A percentile compares a stretch with the other conserved stretches of the same genome.
phyloP scores from a whole-genome alignment of 2,888 invertebrate genomes.

The Sphaerophoria rueppellii region DNA sequence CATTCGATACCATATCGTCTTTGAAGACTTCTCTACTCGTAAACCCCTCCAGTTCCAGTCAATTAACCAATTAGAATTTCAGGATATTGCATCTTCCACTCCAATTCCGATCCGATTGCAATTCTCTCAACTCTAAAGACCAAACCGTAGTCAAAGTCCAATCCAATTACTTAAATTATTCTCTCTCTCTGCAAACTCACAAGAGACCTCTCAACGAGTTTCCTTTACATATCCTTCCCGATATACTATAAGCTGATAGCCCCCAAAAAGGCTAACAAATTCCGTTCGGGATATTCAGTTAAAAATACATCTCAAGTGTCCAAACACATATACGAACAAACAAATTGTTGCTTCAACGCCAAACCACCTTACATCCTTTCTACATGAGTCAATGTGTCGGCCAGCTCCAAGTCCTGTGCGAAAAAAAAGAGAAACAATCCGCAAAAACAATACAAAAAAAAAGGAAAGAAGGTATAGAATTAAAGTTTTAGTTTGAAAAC shows the following conservation, averaged over 20 bases:
- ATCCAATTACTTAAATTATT: constrained; percentile 61
- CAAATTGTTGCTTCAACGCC: constrained; percentile 62
- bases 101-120: constrained; percentile 44
- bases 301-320: constrained; percentile 32
- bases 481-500: constrained; percentile 57
- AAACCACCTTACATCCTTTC: constrained; percentile 15
- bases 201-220: constrained; percentile 23
- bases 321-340: constrained; percentile 31
- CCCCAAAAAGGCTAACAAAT: constrained; percentile 13
- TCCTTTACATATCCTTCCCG: background rate
- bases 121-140: background rate
- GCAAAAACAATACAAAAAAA: background rate
- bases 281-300: constrained; percentile 55
- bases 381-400: background rate
- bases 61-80: constrained; percentile 63
- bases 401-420: background rate
- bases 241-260: background rate
- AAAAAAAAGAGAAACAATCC: constrained; percentile 35
- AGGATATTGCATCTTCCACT: constrained; percentile 57
- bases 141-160: constrained; percentile 49
- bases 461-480: constrained; percentile 39
- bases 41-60: background rate
- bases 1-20: no score
- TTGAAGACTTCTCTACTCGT: no score
- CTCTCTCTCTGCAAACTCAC: constrained; percentile 31